phyloP scores from a whole-genome alignment of 2,113 vertebrate genomes.

The Cisticola juncidis region DNA sequence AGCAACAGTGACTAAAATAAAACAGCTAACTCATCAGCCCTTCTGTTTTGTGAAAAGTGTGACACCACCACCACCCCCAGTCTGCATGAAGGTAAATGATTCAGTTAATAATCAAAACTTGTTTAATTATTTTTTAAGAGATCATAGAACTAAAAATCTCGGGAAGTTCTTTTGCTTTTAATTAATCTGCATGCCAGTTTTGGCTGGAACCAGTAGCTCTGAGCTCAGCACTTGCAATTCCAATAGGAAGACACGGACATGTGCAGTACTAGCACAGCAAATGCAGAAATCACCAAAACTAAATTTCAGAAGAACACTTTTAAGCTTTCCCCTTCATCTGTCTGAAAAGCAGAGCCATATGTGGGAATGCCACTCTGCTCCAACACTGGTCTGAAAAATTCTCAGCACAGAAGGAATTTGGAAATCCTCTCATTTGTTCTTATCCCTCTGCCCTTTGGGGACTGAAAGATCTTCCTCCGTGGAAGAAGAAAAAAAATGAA shows the following conservation, averaged over 20 bases:
- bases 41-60: neutral
- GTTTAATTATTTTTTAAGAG: neutral
- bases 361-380: neutral
- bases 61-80: neutral
- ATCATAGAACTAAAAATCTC: neutral
- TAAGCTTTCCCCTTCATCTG: neutral
- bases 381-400: neutral
- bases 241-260: neutral
- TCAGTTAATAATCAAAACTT: neutral
- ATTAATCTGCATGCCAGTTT: neutral
- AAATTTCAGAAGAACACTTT: neutral
- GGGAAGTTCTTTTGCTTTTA: neutral
- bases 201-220: neutral
- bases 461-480: neutral
- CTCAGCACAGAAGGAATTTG: neutral
- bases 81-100: neutral
- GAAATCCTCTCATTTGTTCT: conserved; percentile 15
- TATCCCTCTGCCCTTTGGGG: neutral
- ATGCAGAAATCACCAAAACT: neutral
- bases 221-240: neutral
- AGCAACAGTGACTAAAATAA: neutral
- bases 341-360: neutral
- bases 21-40: neutral
- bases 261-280: neutral
- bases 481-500: neutral